Evolutionary conservation across 2,888 invertebrate genomes (phyloP), one percentile per base, ranked within the genome.

Genomic region (Andrena bucephala): DNA sequence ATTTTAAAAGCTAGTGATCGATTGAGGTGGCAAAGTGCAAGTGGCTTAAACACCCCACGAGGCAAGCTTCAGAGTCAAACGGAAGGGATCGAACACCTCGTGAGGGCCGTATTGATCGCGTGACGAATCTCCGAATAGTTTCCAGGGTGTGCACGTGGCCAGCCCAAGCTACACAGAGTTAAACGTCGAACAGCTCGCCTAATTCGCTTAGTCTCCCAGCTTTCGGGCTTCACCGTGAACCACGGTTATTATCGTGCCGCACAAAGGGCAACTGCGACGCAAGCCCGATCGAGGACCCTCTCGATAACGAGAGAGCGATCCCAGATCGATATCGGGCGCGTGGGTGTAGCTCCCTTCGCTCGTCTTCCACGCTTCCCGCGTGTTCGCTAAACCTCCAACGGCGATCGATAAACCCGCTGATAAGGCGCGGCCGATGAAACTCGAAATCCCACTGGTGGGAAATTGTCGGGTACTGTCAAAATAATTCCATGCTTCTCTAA

Each of bases 231-330:
- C 68, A 54, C 16, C 59, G 80, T 71, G 87, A 84, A 78, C 77
- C 84, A 50, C 85, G 57, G 77, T 77, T 84, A 87, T 87, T 87
- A 87, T 87, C 76, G 69, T 73, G 79, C 48, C 57, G 62, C 62
- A 80, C 79, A 79, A 82, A 81, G 81, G 87, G 68, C 59, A 74
- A 76, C 74, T 59, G 36, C 60, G 66, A 50, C 52, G n/a, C 20
- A 67, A 52, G 75, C 31, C 63, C 62, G 74, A 54, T 74, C 68
- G 24, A 68, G 31, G 31, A 62, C 33, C 57, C 81, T 76, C 62
- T 80, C 76, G 81, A 69, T 80, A 84, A 87, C 86, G 83, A 42
- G 84, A 88, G 86, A 88, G 85, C 90, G 84, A 89, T 89, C 82
- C 71, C 60, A 66, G 85, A 90, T 88, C 85, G 85, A 87, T 89